Percentiles rank a stretch among this genome's conserved stretches.
Conservation (phyloP, 2,113 vertebrate genomes). For the Okapia johnstoni region DNA sequence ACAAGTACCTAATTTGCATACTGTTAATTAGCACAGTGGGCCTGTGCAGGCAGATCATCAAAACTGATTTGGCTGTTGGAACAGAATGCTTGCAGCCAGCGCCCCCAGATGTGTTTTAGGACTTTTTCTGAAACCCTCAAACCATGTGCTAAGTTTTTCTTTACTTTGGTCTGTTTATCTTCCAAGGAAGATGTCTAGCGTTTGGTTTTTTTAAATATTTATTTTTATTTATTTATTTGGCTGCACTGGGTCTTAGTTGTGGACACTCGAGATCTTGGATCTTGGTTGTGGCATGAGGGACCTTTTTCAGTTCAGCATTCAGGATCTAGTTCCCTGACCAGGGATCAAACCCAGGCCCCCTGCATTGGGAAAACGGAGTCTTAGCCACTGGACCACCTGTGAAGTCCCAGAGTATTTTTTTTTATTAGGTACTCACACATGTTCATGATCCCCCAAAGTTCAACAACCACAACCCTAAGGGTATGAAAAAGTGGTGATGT, state of each 20-base stretch:
- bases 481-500: neutral
- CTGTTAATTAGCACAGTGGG: neutral
- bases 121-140: neutral
- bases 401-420: neutral
- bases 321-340: neutral
- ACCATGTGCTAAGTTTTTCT: rapidly evolving
- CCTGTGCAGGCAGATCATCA: neutral
- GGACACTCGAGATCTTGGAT: neutral
- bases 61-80: neutral
- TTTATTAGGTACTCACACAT: neutral
- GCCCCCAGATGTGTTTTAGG: rapidly evolving
- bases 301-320: neutral
- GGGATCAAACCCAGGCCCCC: neutral
- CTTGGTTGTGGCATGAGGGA: neutral
- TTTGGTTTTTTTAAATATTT: neutral
- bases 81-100: neutral
- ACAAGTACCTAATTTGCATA: slow-evolving; percentile 18
- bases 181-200: neutral
- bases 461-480: neutral
- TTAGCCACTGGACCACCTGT: neutral
- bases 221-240: neutral
- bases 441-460: neutral
- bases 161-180: neutral
- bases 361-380: neutral
- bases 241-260: neutral